These are phyloP conservation scores for Thunnus albacares DNA, from an alignment of 2,797 vertebrate genomes.

Conservation along the genomic window DNA sequence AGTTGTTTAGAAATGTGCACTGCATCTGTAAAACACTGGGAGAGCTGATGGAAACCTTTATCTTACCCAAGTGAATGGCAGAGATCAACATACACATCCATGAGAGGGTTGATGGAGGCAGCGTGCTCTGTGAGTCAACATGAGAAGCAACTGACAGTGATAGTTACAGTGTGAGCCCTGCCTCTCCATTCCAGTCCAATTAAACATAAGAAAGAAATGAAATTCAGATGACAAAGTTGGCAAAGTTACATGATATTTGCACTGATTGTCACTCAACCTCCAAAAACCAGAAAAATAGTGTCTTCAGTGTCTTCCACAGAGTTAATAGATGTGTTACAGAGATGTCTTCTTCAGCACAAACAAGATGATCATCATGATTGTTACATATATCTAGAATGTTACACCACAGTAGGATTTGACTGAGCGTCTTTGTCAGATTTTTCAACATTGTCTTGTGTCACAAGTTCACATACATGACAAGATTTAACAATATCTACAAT, in stretches of 20 bases:
- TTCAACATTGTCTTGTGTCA: too few species aligned
- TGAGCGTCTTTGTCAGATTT: too few species aligned
- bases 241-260: neutral
- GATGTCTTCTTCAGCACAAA: too few species aligned
- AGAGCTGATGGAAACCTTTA: neutral
- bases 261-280: too few species aligned
- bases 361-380: too few species aligned
- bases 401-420: too few species aligned
- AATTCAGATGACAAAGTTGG: neutral
- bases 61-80: constrained; percentile 80
- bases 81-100: constrained; percentile 72
- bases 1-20: neutral
- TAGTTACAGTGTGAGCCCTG: neutral
- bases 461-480: too few species aligned
- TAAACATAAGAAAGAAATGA: neutral
- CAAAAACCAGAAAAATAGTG: too few species aligned
- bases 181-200: neutral
- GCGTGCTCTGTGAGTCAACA: constrained; percentile 13
- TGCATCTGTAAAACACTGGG: neutral
- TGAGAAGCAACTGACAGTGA: neutral
- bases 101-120: constrained; percentile 28
- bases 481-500: too few species aligned
- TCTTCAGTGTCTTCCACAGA: too few species aligned
- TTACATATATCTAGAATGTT: too few species aligned
- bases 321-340: too few species aligned